Base-by-base conservation (phyloP, 2,888 invertebrate genomes). In the Neocrepidodera transversa region DNA sequence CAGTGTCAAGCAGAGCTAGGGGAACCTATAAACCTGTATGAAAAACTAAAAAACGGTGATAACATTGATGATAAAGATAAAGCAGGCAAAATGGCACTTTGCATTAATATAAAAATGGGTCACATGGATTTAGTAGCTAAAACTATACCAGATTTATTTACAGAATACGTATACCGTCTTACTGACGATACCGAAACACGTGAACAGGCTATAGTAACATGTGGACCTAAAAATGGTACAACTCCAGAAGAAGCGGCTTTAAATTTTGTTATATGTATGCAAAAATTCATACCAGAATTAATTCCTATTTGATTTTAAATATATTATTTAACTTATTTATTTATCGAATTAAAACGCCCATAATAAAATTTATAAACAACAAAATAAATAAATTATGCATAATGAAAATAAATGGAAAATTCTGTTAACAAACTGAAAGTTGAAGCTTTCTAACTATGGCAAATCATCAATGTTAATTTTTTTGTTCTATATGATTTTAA, bases 81-180 rank as follows among this genome's bases (percentile, higher is more conserved):
- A 42, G 42, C 42, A 11, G 42, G 42, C 11, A n/a, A 20, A 6
- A 42, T 42, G 42, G 42, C 42, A 3, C 23, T 42, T n/a, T 42
- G 42, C 5, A 20, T 42, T 6, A 42, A 42, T 23, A 11, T 18
- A 4, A 42, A 42, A 42, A 18, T 42, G 42, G 42, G 42, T 11
- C 42, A 42, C n/a, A 42, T 42, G 42, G 13, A 42, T 11, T 2
- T n/a, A 18, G n/a, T 20, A 2, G 42, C 20, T n/a, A 20, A 14
- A 2, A 23, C 7, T 8, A n/a, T 42, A 1, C 6, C 11, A 8
- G 20, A 13, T 1, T 6, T 10, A 23, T 42, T 20, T 2, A n/a
- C n/a, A 11, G 23, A 14, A 2, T 20, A 42, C 13, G 42, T 42
- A 11, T 10, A 40, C 1, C 7, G 17, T 10, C 16, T 40, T 11